These are phyloP conservation scores for Montipora capricornis DNA, from an alignment of 64 coral and sea anemone genomes.

Conservation along the genomic window DNA sequence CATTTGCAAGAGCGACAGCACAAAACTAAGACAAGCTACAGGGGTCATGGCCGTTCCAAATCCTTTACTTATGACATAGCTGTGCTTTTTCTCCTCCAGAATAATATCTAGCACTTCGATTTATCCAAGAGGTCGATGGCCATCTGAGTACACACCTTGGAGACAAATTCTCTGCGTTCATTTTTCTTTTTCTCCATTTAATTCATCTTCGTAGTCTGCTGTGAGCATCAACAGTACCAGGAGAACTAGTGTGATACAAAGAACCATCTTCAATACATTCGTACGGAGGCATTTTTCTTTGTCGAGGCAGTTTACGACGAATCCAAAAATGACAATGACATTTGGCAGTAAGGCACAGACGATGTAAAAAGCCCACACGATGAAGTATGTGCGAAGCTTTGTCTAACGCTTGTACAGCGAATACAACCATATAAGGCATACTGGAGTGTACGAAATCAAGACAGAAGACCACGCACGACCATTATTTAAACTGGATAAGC, in stretches of 20 bases:
- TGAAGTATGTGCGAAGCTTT: not conserved
- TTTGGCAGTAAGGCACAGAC: not conserved
- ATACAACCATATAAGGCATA: not conserved
- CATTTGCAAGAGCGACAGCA: no score
- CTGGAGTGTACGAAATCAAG: not conserved
- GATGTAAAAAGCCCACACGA: not conserved
- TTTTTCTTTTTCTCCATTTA: not conserved
- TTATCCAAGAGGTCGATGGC: conserved; percentile 41
- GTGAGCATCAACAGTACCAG: not conserved
- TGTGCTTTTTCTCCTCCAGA: conserved; percentile 21
- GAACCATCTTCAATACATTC: conserved; percentile 8
- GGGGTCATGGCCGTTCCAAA: no score
- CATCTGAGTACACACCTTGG: conserved; percentile 11
- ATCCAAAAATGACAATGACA: not conserved
- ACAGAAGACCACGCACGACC: not conserved
- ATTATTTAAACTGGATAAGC: not conserved
- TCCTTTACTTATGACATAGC: not conserved
- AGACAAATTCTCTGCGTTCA: not conserved
- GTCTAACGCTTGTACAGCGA: no score
- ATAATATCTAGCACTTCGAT: conserved; percentile 25
- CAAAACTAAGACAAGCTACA: no score
- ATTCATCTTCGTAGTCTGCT: not conserved
- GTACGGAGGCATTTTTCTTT: not conserved
- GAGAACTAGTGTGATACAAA: conserved; percentile 13
- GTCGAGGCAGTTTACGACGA: not conserved